Conservation (phyloP, 2,888 invertebrate species). For the Eupelmus urozonus region DNA sequence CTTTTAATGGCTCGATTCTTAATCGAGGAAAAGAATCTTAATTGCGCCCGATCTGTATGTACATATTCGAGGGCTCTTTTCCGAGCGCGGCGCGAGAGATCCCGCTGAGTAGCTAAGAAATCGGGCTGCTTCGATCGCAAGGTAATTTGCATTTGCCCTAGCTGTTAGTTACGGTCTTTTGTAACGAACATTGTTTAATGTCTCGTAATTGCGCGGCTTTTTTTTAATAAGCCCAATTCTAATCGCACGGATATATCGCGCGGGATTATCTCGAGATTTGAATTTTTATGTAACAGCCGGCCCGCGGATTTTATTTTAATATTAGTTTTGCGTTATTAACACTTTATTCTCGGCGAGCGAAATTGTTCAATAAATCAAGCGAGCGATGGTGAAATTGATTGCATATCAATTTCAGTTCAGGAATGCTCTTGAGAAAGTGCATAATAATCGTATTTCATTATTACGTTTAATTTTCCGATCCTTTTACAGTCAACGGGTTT, state of each 20-base stretch:
- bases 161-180: neutral
- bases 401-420: slow-evolving; percentile 6
- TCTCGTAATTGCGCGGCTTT: slow-evolving; percentile 2
- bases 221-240: neutral
- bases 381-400: slow-evolving; percentile 4
- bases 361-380: slow-evolving; percentile 8
- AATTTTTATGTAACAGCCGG: neutral
- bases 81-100: neutral
- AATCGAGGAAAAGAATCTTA: slow-evolving; percentile 41
- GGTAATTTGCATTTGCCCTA: slow-evolving; percentile 35
- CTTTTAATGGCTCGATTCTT: slow-evolving; percentile 37
- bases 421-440: neutral
- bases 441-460: neutral
- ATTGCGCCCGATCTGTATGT: too few relatives aligned
- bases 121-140: slow-evolving; percentile 15
- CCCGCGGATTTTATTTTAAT: slow-evolving; percentile 4
- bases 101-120: slow-evolving; percentile 12
- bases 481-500: too few relatives aligned
- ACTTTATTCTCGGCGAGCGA: neutral
- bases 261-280: neutral
- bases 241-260: neutral
- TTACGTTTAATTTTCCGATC: too few relatives aligned
- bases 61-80: slow-evolving; percentile 25
- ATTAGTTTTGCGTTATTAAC: slow-evolving; percentile 11
- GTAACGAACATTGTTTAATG: slow-evolving; percentile 24